A percentile compares a stretch with the other conserved stretches of the same genome.
Conservation (phyloP, 2,113 vertebrate species). For the Cairina moschata region DNA sequence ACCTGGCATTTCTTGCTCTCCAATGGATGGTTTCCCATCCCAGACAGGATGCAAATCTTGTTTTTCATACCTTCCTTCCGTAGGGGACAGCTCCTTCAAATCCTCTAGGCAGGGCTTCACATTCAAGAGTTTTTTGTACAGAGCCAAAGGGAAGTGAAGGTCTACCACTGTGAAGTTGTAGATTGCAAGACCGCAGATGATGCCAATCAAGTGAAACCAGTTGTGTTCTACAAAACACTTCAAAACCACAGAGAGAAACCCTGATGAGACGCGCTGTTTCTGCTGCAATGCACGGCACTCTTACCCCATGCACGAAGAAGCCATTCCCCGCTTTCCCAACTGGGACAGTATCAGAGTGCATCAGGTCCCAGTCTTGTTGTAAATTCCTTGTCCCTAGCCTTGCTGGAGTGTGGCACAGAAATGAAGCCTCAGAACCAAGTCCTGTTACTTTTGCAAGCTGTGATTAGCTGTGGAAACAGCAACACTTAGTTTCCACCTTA, state of each 20-base stretch:
- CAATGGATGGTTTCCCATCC: background rate
- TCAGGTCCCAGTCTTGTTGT: background rate
- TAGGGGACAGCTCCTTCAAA: constrained; percentile 93
- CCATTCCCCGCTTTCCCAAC: background rate
- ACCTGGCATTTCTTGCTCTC: background rate
- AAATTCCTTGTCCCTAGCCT: background rate
- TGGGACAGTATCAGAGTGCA: background rate
- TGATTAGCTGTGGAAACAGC: background rate
- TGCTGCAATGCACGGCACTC: background rate
- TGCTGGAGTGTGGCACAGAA: background rate
- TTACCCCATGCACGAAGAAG: background rate
- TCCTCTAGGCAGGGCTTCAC: constrained; percentile 88
- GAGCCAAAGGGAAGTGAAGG: constrained; percentile 92
- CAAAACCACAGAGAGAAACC: constrained; percentile 22
- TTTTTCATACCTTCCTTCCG: constrained; percentile 88
- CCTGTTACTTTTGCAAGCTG: background rate
- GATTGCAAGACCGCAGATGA: constrained; percentile 95
- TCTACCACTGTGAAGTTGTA: constrained; percentile 98
- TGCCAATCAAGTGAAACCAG: constrained; percentile 97
- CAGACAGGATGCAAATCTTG: background rate
- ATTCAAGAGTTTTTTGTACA: constrained; percentile 94
- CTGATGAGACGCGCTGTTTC: background rate
- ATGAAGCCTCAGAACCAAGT: background rate
- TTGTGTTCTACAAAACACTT: constrained; percentile 98
- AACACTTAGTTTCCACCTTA: background rate